A percentile compares a stretch with the other conserved stretches of the same genome.
Evolutionary conservation across 2,797 vertebrate genomes (phyloP).

Genomic region (Neoniphon sammara): DNA sequence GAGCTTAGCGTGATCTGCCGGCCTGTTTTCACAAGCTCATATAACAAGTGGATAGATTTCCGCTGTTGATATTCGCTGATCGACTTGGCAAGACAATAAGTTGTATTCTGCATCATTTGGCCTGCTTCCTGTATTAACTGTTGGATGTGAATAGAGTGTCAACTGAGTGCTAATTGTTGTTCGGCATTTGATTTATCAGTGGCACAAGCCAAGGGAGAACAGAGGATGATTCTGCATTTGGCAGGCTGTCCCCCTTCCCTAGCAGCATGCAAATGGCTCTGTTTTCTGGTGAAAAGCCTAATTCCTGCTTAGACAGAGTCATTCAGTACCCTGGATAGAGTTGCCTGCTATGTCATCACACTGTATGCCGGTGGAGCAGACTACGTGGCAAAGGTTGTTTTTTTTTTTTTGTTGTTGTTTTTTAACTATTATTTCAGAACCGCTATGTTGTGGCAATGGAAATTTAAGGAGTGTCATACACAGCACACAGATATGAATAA

Average conservation of each 20-base stretch:
- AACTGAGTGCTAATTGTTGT: slow-evolving; percentile 78
- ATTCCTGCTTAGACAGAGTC: slow-evolving; percentile 30
- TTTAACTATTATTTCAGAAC: slow-evolving; percentile 1
- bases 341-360: slow-evolving; percentile 40
- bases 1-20: slow-evolving; percentile 54
- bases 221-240: slow-evolving; percentile 74
- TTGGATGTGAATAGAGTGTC: slow-evolving; percentile 76
- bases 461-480: slow-evolving; percentile 45
- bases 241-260: slow-evolving; percentile 61
- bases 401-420: slow-evolving; percentile 18
- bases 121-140: slow-evolving; percentile 75
- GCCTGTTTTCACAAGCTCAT: slow-evolving; percentile 67
- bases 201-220: slow-evolving; percentile 67
- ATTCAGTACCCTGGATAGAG: slow-evolving; percentile 57
- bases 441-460: slow-evolving; percentile 28
- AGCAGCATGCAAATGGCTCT: slow-evolving; percentile 58
- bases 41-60: slow-evolving; percentile 75
- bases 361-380: slow-evolving; percentile 3
- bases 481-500: slow-evolving; percentile 52
- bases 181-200: slow-evolving; percentile 71
- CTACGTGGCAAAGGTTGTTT: neutral
- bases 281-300: slow-evolving; percentile 61
- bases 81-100: slow-evolving; percentile 78
- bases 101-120: slow-evolving; percentile 75
- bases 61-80: slow-evolving; percentile 67